Evolutionary conservation across 2,797 vertebrate genomes (phyloP).

Genomic region (Lacerta agilis): DNA sequence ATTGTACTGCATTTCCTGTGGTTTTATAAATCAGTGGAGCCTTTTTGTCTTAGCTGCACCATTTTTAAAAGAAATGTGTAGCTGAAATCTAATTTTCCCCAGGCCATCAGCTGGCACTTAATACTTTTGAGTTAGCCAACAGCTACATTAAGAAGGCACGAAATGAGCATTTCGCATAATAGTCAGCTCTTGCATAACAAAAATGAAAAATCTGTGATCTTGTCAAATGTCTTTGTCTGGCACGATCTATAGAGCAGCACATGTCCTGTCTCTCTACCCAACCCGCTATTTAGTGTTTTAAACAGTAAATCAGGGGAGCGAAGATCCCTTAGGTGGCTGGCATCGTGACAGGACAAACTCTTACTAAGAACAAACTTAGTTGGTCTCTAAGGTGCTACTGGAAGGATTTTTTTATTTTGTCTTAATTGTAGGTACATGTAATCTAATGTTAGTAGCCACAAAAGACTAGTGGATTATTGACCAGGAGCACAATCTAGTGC

Average conservation of each 20-base stretch:
- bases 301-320: not conserved
- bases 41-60: not conserved
- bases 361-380: too few relatives aligned
- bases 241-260: slow-evolving; percentile 6
- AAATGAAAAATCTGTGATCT: not conserved
- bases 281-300: not conserved
- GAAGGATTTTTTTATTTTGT: too few relatives aligned
- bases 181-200: not conserved
- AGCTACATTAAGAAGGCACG: slow-evolving; percentile 29
- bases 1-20: too few relatives aligned
- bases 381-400: too few relatives aligned
- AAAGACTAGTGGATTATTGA: not conserved
- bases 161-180: slow-evolving; percentile 29
- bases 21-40: not conserved
- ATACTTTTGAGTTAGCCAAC: not conserved
- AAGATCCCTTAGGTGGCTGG: not conserved
- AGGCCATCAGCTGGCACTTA: slow-evolving; percentile 9
- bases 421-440: not conserved
- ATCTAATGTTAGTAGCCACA: not conserved
- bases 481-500: too few relatives aligned
- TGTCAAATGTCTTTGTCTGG: slow-evolving; percentile 10
- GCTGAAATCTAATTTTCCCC: slow-evolving; percentile 24
- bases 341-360: not conserved
- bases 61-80: not conserved
- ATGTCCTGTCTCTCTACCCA: not conserved